phyloP scores from a whole-genome alignment of 2,113 vertebrate species.

The Sinocyclocheilus maitianheensis region DNA sequence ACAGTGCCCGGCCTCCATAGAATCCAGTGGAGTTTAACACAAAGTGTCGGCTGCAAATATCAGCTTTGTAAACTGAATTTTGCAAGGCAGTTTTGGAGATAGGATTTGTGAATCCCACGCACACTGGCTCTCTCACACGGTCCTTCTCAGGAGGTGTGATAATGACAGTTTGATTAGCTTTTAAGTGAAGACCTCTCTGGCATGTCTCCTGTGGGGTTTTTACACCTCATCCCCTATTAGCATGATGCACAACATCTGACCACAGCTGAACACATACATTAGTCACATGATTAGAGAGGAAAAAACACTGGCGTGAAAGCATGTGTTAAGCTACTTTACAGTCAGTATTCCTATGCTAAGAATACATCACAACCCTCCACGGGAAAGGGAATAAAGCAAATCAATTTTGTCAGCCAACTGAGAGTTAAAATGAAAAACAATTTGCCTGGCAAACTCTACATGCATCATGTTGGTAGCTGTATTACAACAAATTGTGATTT shows the following conservation, averaged over 20 bases:
- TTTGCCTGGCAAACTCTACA: background rate
- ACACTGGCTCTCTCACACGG: background rate
- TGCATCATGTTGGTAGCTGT: background rate
- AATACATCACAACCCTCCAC: background rate
- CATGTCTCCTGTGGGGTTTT: conserved; percentile 37
- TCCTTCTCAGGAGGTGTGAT: conserved; percentile 36
- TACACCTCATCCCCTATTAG: conserved; percentile 36
- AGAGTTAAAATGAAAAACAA: background rate
- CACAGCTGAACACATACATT: conserved; percentile 40
- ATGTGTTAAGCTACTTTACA: conserved; percentile 16
- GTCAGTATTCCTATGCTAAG: conserved; percentile 23
- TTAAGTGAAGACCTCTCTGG: conserved; percentile 43
- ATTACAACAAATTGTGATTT: background rate
- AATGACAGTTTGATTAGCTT: conserved; percentile 47
- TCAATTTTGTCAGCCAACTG: conserved; percentile 17
- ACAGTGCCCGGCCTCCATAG: conserved; percentile 19
- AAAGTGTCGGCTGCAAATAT: conserved; percentile 48
- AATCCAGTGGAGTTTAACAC: conserved; percentile 39
- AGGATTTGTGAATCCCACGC: conserved; percentile 25
- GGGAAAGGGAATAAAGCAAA: conserved; percentile 13
- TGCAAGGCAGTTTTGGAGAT: conserved; percentile 9
- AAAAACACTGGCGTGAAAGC: conserved; percentile 11
- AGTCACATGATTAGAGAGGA: conserved; percentile 41
- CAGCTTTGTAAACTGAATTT: conserved; percentile 32
- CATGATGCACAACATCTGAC: conserved; percentile 42